These are phyloP conservation scores for Trialeurodes vaporariorum DNA, from an alignment of 1,140 invertebrate species.

Conservation along the genomic window DNA sequence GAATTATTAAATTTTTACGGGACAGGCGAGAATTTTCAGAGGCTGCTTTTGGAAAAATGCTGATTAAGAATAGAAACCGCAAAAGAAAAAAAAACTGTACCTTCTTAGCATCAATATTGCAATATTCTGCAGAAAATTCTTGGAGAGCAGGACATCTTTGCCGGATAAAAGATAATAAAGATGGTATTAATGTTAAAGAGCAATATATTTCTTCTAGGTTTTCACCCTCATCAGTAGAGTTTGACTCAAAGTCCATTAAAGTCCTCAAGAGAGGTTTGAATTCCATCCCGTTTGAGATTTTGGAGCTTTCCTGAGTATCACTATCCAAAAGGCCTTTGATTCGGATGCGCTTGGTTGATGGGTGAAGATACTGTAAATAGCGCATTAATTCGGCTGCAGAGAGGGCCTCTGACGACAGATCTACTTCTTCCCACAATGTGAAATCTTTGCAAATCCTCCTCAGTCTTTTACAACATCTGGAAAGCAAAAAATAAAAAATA, in stretches of 20 bases:
- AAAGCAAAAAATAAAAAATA: constrained; percentile 2
- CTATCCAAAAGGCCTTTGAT: background rate
- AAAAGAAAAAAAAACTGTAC: background rate
- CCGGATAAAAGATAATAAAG: no score
- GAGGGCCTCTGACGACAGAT: background rate
- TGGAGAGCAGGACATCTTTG: background rate
- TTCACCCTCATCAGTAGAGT: background rate
- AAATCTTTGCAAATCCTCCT: background rate
- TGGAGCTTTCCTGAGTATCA: background rate
- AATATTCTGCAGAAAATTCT: background rate
- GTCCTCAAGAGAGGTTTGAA: no score
- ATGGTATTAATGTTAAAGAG: no score
- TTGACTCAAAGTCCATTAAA: no score
- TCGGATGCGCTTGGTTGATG: background rate
- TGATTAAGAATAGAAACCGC: background rate
- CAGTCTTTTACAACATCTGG: constrained; percentile 4
- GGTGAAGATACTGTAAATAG: background rate
- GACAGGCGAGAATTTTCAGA: no score
- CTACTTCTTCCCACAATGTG: background rate
- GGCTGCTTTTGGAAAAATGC: background rate
- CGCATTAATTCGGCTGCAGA: background rate
- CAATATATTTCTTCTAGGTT: background rate
- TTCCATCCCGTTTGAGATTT: background rate
- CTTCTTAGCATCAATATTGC: constrained; percentile 7
- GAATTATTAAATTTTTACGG: no score